These are phyloP conservation scores for Idaea aversata DNA, from an alignment of 2,888 invertebrate genomes.

Conservation along the genomic window DNA sequence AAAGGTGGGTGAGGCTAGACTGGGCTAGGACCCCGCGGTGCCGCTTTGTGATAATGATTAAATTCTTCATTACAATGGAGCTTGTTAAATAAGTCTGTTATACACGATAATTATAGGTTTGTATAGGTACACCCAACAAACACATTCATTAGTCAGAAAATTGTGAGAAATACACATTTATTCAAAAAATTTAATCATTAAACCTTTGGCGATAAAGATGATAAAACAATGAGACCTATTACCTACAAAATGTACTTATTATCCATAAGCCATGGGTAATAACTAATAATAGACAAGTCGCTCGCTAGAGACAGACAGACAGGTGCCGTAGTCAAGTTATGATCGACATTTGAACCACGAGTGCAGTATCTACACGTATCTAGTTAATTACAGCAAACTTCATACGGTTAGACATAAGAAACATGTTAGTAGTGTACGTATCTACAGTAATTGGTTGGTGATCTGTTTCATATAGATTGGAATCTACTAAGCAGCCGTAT, in stretches of 20 bases:
- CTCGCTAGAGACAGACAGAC: conserved; percentile 20
- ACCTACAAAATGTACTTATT: not conserved
- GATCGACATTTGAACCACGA: conserved; percentile 22
- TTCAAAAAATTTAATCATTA: not conserved
- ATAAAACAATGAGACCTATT: not conserved
- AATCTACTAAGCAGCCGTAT: conserved; percentile 37
- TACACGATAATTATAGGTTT: not conserved
- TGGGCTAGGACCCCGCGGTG: not conserved
- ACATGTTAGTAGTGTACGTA: conserved; percentile 9
- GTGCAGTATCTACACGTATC: conserved; percentile 12
- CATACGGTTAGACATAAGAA: conserved; percentile 17
- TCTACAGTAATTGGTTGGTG: conserved; percentile 19
- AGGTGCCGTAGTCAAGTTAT: conserved; percentile 21
- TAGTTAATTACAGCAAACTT: conserved; percentile 22
- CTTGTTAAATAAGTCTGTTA: not conserved
- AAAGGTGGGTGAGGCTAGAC: not conserved
- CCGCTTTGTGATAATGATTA: not conserved
- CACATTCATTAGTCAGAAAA: not conserved
- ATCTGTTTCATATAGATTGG: conserved; percentile 37
- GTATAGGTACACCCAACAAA: not conserved
- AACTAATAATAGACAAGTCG: conserved; percentile 8
- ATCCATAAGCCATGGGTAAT: conserved; percentile 11
- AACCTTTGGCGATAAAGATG: not conserved
- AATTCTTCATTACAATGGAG: not conserved
- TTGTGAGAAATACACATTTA: not conserved